These are phyloP conservation scores for Catonia carolina DNA, from an alignment of 2,888 invertebrate species.

Conservation along the genomic window DNA sequence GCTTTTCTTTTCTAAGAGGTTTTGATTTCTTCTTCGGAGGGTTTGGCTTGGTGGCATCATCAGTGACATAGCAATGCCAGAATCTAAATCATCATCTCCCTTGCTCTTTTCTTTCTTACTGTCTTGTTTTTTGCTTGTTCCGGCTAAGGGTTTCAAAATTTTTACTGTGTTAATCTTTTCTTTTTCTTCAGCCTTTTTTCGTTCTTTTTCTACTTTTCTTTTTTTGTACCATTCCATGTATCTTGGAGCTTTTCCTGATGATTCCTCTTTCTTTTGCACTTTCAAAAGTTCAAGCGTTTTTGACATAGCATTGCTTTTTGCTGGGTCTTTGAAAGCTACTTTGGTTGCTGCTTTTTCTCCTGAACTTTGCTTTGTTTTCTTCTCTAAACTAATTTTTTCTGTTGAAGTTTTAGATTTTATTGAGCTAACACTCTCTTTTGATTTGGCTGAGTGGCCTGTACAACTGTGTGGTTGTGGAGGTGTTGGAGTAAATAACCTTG, in stretches of 20 bases:
- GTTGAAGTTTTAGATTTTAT: constrained; percentile 6
- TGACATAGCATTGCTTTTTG: no score
- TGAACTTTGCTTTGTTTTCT: constrained; percentile 20
- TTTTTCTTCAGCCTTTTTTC: constrained; percentile 43
- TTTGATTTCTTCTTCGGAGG: constrained; percentile 40
- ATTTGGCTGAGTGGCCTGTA: constrained; percentile 7
- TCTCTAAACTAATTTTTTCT: constrained; percentile 12
- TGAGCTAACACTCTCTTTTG: constrained; percentile 7
- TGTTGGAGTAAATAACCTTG: constrained; percentile 2
- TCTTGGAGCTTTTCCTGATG: constrained; percentile 46
- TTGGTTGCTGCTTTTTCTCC: no score
- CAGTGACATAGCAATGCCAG: constrained; percentile 62
- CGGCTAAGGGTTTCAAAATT: constrained; percentile 2
- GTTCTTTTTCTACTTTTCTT: constrained; percentile 48
- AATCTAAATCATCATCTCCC: constrained; percentile 62
- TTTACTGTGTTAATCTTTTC: constrained; percentile 3
- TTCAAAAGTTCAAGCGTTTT: no score
- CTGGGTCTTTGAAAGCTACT: no score
- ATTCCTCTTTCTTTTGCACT: constrained; percentile 39
- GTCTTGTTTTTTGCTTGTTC: constrained; percentile 23
- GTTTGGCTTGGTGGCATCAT: constrained; percentile 24
- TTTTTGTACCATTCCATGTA: constrained; percentile 76
- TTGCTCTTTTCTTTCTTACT: constrained; percentile 14
- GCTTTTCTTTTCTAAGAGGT: constrained; percentile 73
- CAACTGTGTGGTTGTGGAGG: constrained; percentile 1